A percentile compares a stretch with the other conserved stretches of the same genome.
Conservation (phyloP, 2,888 invertebrate species). For the Metallyticus violacea region DNA sequence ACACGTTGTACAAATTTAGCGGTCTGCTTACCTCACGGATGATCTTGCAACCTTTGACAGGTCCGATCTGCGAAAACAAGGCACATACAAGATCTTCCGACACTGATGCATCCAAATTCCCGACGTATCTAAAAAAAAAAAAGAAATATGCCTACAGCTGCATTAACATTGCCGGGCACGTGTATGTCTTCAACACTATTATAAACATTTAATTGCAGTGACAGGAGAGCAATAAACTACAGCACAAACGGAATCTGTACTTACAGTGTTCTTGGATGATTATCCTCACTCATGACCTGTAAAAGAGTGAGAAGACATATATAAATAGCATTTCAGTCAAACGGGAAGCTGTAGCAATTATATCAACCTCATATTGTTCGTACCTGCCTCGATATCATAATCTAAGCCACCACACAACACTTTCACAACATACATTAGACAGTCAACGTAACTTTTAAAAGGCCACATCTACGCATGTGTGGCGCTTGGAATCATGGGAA, state of each 20-base stretch:
- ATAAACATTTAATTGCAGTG: not conserved
- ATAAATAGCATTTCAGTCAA: not conserved
- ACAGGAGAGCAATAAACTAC: not conserved
- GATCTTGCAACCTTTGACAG: slow-evolving; percentile 61
- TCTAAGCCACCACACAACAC: not conserved
- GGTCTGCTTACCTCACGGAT: slow-evolving; percentile 53
- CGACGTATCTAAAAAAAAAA: slow-evolving; percentile 49
- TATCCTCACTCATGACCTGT: slow-evolving; percentile 21
- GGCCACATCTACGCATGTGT: not conserved
- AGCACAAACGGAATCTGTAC: not conserved
- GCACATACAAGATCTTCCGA: slow-evolving; percentile 56
- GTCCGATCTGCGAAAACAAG: slow-evolving; percentile 60
- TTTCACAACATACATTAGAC: not conserved
- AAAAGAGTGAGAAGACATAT: not conserved
- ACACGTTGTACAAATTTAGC: not conserved
- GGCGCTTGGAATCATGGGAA: not conserved
- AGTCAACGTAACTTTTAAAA: not conserved
- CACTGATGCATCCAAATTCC: slow-evolving; percentile 55
- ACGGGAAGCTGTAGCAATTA: not conserved
- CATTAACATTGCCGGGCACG: not conserved
- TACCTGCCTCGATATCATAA: not conserved
- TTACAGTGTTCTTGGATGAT: slow-evolving; percentile 24
- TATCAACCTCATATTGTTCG: not conserved
- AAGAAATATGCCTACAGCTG: not conserved
- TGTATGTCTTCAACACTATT: not conserved